Evolutionary conservation across 2,797 vertebrate species (phyloP).

Genomic region (Periophthalmus magnuspinnatus): DNA sequence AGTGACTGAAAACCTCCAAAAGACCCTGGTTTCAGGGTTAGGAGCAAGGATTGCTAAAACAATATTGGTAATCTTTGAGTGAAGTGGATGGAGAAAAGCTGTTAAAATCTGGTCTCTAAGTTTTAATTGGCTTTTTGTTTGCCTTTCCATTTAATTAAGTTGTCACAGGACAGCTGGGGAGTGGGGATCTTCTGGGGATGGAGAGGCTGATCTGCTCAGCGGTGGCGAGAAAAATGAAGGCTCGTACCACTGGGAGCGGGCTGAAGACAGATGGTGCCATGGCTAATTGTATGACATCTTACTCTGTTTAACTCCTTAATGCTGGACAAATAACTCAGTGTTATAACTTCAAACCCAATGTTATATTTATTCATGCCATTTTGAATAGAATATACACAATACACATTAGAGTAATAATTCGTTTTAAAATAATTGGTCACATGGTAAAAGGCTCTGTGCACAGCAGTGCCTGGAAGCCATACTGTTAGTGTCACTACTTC

Average conservation of each 20-base stretch:
- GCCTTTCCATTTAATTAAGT: conserved; percentile 61
- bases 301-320: conserved; percentile 55
- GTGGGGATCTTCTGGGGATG: conserved; percentile 48
- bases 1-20: not conserved
- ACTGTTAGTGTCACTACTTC: too few species aligned
- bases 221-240: conserved; percentile 60
- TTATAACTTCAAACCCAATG: conserved; percentile 5
- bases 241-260: conserved; percentile 41
- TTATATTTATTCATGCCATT: not conserved
- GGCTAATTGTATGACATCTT: conserved; percentile 64
- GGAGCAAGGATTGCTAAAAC: not conserved
- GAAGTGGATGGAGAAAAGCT: conserved; percentile 2
- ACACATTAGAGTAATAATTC: too few species aligned
- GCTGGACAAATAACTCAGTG: conserved; percentile 30
- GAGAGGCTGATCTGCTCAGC: conserved; percentile 46
- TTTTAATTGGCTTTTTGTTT: conserved; percentile 51
- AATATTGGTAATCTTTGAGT: not conserved
- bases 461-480: too few species aligned
- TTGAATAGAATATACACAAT: not conserved
- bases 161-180: conserved; percentile 69
- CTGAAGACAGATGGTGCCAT: conserved; percentile 53
- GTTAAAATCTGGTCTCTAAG: conserved; percentile 19
- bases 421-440: too few species aligned
- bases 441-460: too few species aligned
- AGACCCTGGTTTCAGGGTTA: not conserved